Conservation (phyloP, 92 coral and sea anemone genomes). For the Heliopora coerulea region DNA sequence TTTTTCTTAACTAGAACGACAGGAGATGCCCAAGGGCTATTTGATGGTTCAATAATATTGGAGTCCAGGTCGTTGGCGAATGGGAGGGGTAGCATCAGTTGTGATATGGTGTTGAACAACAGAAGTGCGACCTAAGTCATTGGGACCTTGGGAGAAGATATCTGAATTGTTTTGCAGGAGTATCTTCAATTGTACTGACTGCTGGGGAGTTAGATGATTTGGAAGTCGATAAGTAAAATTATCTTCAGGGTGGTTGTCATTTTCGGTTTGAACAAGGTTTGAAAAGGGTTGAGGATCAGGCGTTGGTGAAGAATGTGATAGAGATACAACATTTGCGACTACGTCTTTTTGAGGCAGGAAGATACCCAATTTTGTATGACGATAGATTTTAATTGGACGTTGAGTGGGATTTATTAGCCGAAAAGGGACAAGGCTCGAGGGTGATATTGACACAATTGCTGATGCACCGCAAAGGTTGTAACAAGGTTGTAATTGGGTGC, state of each 20-base stretch:
- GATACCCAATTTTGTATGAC: slow-evolving; percentile 32
- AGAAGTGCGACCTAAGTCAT: slow-evolving; percentile 1
- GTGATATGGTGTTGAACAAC: not conserved
- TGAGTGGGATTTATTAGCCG: slow-evolving; percentile 45
- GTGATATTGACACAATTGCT: slow-evolving; percentile 33
- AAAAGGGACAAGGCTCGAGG: slow-evolving; percentile 42
- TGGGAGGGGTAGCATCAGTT: slow-evolving; percentile 51
- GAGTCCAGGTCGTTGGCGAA: slow-evolving; percentile 46
- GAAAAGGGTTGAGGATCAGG: not conserved
- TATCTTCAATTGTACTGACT: not conserved
- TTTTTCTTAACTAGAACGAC: slow-evolving; percentile 53
- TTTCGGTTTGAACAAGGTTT: not conserved
- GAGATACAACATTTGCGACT: slow-evolving; percentile 13
- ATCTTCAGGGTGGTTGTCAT: not conserved
- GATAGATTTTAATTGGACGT: slow-evolving; percentile 43
- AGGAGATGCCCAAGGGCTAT: slow-evolving; percentile 52
- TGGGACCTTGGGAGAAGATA: not conserved
- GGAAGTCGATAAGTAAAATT: not conserved
- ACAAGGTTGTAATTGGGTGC: slow-evolving; percentile 18
- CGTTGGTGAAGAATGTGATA: not conserved
- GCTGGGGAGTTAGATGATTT: not conserved
- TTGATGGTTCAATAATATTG: slow-evolving; percentile 45
- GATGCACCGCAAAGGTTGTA: slow-evolving; percentile 41
- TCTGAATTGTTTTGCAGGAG: not conserved
- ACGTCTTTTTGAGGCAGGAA: slow-evolving; percentile 12